These are phyloP conservation scores for Odontesthes bonariensis DNA, from an alignment of 2,113 vertebrate species.

Conservation along the genomic window DNA sequence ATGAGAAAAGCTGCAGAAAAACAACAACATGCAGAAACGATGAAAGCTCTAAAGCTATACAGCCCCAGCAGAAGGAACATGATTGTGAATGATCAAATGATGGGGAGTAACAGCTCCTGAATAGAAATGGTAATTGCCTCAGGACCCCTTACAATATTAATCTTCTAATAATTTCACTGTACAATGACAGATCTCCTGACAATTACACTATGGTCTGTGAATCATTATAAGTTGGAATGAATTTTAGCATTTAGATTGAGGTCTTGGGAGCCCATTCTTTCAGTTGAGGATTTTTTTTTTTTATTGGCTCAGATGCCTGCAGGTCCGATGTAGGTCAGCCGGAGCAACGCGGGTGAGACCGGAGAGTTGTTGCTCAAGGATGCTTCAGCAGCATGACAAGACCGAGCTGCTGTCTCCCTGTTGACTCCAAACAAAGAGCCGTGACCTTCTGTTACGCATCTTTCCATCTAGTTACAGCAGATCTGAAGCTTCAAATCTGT, in stretches of 20 bases:
- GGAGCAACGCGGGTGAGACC: conserved; percentile 28
- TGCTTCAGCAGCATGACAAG: conserved; percentile 27
- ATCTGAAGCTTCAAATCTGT: conserved; percentile 24
- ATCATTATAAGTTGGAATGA: conserved; percentile 49
- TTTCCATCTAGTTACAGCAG: conserved; percentile 29
- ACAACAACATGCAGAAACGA: conserved; percentile 53
- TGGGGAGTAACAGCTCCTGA: conserved; percentile 29
- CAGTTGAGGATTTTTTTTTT: conserved; percentile 23
- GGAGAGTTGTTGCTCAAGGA: conserved; percentile 38
- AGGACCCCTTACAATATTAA: conserved; percentile 65
- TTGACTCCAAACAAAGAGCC: conserved; percentile 10
- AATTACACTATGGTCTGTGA: conserved; percentile 46
- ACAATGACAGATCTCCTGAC: conserved; percentile 61
- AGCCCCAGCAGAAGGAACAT: conserved; percentile 26
- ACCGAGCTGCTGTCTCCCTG: conserved; percentile 28
- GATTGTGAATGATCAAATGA: conserved; percentile 39
- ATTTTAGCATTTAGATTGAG: conserved; percentile 57
- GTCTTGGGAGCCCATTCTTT: conserved; percentile 30
- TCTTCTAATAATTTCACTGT: conserved; percentile 64
- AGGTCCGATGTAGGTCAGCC: conserved; percentile 46
- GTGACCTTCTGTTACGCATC: conserved; percentile 6
- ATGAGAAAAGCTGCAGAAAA: conserved; percentile 28
- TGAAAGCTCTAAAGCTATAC: conserved; percentile 55
- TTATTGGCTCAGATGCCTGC: conserved; percentile 18
- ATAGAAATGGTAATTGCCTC: conserved; percentile 52